Conservation (phyloP, 1,140 invertebrate species). For the Calephelis nemesis region DNA sequence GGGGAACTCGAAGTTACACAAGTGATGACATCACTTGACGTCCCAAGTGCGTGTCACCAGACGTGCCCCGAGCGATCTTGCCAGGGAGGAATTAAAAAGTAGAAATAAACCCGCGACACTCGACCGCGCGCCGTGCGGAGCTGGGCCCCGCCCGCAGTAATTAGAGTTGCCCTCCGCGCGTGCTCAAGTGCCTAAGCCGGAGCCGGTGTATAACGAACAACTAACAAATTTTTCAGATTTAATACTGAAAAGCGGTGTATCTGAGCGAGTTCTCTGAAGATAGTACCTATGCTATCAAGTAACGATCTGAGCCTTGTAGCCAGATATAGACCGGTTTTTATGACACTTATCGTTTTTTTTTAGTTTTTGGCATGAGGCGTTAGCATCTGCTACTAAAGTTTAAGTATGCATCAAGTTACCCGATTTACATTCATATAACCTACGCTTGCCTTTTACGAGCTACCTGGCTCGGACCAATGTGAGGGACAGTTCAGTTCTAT, state of each 20-base stretch:
- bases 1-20: not conserved
- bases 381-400: no score
- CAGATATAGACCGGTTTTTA: no score
- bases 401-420: no score
- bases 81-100: conserved; percentile 38
- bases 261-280: not conserved
- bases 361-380: no score
- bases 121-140: conserved; percentile 30
- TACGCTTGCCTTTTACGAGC: no score
- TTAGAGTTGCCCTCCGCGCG: conserved; percentile 48
- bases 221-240: conserved; percentile 37
- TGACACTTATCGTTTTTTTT: no score
- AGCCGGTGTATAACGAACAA: conserved; percentile 28
- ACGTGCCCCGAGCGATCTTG: conserved; percentile 34
- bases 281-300: not conserved
- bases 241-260: conserved; percentile 23
- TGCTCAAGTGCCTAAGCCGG: conserved; percentile 48
- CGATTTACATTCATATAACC: no score
- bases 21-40: conserved; percentile 26
- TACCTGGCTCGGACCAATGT: no score
- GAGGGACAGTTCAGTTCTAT: no score
- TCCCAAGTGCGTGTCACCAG: conserved; percentile 25
- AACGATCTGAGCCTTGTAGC: not conserved
- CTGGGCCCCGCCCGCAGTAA: conserved; percentile 41
- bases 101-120: conserved; percentile 44